phyloP scores from a whole-genome alignment of 2,797 vertebrate genomes.

The Poeciliopsis presidionis region DNA sequence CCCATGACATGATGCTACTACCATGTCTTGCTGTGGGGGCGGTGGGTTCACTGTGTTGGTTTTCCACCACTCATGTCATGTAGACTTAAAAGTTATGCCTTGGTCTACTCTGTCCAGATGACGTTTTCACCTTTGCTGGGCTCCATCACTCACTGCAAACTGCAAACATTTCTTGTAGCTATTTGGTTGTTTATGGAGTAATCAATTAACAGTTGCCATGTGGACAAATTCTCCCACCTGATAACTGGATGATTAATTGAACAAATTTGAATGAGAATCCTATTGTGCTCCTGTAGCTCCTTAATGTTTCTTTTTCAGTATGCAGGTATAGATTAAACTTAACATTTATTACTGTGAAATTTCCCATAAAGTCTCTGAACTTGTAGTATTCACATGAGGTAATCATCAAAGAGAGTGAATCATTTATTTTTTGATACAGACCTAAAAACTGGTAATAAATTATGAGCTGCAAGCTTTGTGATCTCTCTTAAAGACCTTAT shows the following conservation, averaged over 20 bases:
- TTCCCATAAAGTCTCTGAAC: constrained; percentile 3
- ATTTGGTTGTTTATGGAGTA: neutral
- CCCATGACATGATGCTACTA: neutral
- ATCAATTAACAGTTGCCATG: neutral
- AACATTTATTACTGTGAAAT: constrained; percentile 21
- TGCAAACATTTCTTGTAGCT: neutral
- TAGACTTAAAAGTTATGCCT: neutral
- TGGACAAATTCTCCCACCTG: neutral
- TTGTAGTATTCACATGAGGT: neutral
- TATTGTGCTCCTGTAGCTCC: neutral
- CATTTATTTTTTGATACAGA: neutral
- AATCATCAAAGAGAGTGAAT: neutral
- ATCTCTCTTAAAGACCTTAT: neutral
- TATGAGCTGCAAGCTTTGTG: neutral
- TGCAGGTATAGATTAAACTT: constrained; percentile 5
- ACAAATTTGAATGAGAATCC: neutral
- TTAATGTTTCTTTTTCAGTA: neutral
- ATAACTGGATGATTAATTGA: neutral
- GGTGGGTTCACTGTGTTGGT: neutral
- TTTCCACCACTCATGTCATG: neutral
- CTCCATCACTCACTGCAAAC: neutral
- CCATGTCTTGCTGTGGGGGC: neutral
- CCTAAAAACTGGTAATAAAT: neutral
- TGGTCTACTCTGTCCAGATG: neutral
- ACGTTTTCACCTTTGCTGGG: neutral